These are phyloP conservation scores for Trachythela sp. DNA, from an alignment of 64 coral and sea anemone species.

Conservation along the genomic window DNA sequence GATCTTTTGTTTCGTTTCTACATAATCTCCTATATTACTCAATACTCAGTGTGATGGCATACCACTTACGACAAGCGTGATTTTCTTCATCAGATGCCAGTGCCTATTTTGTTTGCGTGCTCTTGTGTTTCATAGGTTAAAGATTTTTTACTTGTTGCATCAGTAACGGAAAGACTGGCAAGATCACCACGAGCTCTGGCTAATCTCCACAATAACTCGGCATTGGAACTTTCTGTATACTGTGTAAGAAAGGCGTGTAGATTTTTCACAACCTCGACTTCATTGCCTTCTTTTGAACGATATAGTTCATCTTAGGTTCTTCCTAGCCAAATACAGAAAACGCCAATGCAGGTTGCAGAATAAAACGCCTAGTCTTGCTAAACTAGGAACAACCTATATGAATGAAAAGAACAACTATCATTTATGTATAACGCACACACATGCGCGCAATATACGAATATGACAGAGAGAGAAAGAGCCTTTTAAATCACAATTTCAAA, in stretches of 20 bases:
- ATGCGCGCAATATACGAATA: too few species aligned
- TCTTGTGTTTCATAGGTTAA: slow-evolving; percentile 42
- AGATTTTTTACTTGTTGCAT: slow-evolving; percentile 29
- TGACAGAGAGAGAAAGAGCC: too few species aligned
- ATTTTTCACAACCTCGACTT: neutral
- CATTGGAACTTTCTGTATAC: neutral
- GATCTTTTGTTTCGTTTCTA: slow-evolving; percentile 44
- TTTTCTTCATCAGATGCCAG: slow-evolving; percentile 27
- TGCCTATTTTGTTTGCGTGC: slow-evolving; percentile 29
- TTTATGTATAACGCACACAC: too few species aligned
- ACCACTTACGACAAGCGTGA: slow-evolving; percentile 50
- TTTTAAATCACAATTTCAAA: too few species aligned
- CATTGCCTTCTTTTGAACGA: neutral
- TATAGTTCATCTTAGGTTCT: neutral
- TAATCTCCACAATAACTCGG: slow-evolving; percentile 1
- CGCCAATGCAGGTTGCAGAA: neutral
- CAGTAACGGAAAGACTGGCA: neutral
- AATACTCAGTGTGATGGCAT: slow-evolving; percentile 54
- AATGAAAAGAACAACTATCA: neutral
- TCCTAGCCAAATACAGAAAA: neutral
- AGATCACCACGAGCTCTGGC: slow-evolving; percentile 20
- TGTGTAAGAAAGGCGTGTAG: neutral
- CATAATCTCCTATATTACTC: slow-evolving; percentile 43
- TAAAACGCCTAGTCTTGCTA: neutral
- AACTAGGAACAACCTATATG: neutral